These are phyloP conservation scores for Pygocentrus nattereri DNA, from an alignment of 2,797 vertebrate species.

Conservation along the genomic window DNA sequence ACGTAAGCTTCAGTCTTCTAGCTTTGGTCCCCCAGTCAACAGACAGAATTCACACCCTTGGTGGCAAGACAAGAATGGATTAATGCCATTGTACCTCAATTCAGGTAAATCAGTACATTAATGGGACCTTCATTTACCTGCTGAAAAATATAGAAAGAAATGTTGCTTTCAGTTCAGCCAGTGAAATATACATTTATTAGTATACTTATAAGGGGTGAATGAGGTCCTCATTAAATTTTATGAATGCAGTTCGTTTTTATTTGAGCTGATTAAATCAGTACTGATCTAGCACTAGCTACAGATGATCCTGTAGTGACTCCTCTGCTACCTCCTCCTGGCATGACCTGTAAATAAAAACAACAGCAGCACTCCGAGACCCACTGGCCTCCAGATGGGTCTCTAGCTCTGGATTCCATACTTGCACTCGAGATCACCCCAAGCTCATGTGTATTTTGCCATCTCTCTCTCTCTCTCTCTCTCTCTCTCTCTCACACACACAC, in stretches of 20 bases:
- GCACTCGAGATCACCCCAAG: constrained; percentile 33
- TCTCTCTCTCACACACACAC: constrained; percentile 1
- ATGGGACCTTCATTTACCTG: no score
- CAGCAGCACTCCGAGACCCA: not conserved
- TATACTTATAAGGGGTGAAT: not conserved
- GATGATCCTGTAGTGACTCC: not conserved
- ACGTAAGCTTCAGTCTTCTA: no score
- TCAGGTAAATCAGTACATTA: no score
- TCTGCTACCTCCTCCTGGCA: not conserved
- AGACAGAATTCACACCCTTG: no score
- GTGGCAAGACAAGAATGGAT: no score
- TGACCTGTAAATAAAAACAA: not conserved
- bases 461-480: not conserved
- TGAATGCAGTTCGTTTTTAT: not conserved
- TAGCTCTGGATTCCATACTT: constrained; percentile 27
- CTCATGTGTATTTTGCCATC: constrained; percentile 2
- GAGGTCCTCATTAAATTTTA: not conserved
- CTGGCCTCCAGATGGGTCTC: constrained; percentile 13
- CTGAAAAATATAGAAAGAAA: no score
- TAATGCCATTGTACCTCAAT: no score
- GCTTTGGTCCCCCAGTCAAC: no score
- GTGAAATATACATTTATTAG: not conserved
- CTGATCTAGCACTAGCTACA: not conserved
- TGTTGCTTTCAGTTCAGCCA: no score
- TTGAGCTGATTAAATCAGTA: not conserved